These are phyloP conservation scores for Serranochromis macrocephalus DNA, from an alignment of 2,113 vertebrate genomes.

Conservation along the genomic window DNA sequence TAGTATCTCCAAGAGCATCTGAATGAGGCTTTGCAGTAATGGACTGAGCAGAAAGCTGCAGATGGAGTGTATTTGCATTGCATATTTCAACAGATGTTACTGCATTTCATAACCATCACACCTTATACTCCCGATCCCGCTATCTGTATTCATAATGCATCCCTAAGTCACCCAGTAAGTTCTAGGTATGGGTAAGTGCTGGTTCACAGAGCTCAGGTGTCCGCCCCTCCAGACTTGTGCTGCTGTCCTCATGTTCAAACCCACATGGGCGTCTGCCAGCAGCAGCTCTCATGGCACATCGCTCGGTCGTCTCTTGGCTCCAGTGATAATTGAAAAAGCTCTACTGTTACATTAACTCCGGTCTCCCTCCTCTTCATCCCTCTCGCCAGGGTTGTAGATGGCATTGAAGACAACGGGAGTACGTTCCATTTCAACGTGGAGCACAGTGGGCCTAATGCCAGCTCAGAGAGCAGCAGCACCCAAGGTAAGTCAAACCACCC, in stretches of 20 bases:
- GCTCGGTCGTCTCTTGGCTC: constrained; percentile 3
- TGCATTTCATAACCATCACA: constrained; percentile 30
- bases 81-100: constrained; percentile 45
- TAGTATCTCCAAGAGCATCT: neutral
- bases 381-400: constrained; percentile 83
- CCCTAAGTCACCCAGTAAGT: constrained; percentile 27
- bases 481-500: constrained; percentile 51
- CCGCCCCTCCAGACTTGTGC: constrained; percentile 23
- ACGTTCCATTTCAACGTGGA: constrained; percentile 79
- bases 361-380: neutral
- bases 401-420: constrained; percentile 83
- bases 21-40: neutral
- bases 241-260: constrained; percentile 26
- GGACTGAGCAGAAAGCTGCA: constrained; percentile 12
- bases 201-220: constrained; percentile 48
- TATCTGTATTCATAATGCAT: constrained; percentile 60
- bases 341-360: constrained; percentile 54
- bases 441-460: constrained; percentile 22
- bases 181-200: constrained; percentile 28
- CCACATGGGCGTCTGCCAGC: constrained; percentile 39
- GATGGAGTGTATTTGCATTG: constrained; percentile 35
- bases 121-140: constrained; percentile 14
- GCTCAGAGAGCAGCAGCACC: constrained; percentile 17
- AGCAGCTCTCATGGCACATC: constrained; percentile 42
- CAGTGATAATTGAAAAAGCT: constrained; percentile 50